Evolutionary conservation across 2,888 invertebrate species (phyloP).

Genomic region (Sesia bembeciformis): DNA sequence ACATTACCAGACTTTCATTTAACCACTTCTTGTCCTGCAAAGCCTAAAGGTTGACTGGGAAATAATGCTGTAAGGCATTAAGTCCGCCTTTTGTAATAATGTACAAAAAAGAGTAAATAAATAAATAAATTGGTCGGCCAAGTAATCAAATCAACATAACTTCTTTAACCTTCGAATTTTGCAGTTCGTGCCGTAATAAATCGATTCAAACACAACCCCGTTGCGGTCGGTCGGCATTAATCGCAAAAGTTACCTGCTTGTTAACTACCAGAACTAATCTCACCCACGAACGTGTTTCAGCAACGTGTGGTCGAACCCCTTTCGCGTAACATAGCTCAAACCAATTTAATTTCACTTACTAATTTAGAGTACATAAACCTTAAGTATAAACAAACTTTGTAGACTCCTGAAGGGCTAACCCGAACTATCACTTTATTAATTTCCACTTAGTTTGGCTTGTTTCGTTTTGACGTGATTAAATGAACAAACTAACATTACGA

Average conservation of each 20-base stretch:
- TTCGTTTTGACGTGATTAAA: background rate
- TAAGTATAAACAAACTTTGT: background rate
- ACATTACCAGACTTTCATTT: no score
- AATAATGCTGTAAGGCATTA: no score
- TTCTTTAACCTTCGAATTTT: background rate
- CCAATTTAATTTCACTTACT: background rate
- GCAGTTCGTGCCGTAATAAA: constrained; percentile 14
- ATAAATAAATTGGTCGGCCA: background rate
- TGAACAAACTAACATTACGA: background rate
- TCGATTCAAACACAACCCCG: constrained; percentile 19
- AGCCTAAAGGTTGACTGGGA: no score
- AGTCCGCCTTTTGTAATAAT: no score
- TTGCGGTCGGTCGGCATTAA: constrained; percentile 22
- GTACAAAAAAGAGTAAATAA: no score
- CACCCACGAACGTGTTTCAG: constrained; percentile 21
- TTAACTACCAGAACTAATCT: constrained; percentile 32
- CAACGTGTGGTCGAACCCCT: constrained; percentile 12
- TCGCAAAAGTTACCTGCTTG: constrained; percentile 43
- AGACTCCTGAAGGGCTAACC: background rate
- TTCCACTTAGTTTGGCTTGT: background rate
- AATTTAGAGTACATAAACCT: background rate
- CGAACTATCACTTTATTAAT: background rate
- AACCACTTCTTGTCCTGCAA: no score
- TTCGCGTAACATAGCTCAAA: background rate
- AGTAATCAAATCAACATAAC: background rate